Evolutionary conservation across 92 coral and sea anemone species (phyloP).

Genomic region (Scolanthus callimorphus): DNA sequence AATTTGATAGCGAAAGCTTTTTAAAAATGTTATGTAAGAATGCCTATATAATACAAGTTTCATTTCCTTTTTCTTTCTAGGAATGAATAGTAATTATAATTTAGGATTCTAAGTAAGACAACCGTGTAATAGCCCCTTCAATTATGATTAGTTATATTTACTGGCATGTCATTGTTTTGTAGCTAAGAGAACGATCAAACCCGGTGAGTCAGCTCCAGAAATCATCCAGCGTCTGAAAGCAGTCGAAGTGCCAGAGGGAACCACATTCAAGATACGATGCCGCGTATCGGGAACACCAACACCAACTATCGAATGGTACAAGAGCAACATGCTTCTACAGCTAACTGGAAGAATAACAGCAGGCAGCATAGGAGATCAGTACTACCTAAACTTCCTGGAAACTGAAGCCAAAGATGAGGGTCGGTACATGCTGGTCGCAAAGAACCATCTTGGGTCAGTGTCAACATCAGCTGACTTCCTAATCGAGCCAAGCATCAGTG

Average conservation of each 20-base stretch:
- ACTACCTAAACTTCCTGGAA: conserved; percentile 60
- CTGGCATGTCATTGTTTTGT: neutral
- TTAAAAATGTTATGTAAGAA: too few relatives aligned
- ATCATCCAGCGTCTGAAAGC: conserved; percentile 67
- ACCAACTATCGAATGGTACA: conserved; percentile 80
- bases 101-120: too few relatives aligned
- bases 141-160: too few relatives aligned
- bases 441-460: conserved; percentile 79
- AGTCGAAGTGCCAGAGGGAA: conserved; percentile 74
- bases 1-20: too few relatives aligned
- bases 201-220: conserved; percentile 60
- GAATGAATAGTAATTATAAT: too few relatives aligned
- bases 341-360: conserved; percentile 62
- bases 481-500: conserved; percentile 56
- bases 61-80: too few relatives aligned
- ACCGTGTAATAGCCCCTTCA: too few relatives aligned
- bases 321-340: conserved; percentile 58
- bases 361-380: conserved; percentile 58
- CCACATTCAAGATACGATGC: conserved; percentile 60
- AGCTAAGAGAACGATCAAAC: conserved; percentile 47
- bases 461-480: conserved; percentile 66
- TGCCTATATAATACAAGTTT: too few relatives aligned
- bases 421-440: conserved; percentile 76
- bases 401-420: conserved; percentile 70
- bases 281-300: conserved; percentile 66